Conservation (phyloP, 1,140 invertebrate genomes). For the Orius insidiosus region DNA sequence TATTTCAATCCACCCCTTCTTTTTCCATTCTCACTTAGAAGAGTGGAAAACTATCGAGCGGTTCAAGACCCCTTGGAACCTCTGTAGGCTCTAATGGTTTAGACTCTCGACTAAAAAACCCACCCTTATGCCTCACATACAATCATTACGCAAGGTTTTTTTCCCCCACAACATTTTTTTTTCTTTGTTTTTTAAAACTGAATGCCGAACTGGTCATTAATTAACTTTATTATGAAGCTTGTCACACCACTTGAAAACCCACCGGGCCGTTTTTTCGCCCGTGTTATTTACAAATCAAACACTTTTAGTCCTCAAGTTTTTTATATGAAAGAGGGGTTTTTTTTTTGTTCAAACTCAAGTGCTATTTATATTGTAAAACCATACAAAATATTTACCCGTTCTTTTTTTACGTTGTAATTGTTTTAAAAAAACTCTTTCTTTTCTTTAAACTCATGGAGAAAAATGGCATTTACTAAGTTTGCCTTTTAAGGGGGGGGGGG, state of each 20-base stretch:
- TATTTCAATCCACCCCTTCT: too few species aligned
- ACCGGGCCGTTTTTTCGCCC: conserved; percentile 4
- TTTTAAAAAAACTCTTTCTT: too few species aligned
- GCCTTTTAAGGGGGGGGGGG: too few species aligned
- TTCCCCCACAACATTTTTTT: neutral
- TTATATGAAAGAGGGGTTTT: neutral
- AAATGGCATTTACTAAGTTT: too few species aligned
- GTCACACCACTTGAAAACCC: neutral
- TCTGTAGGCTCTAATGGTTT: too few species aligned
- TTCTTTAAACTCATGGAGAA: too few species aligned
- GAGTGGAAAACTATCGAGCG: conserved; percentile 8
- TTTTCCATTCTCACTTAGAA: neutral
- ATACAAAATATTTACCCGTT: too few species aligned
- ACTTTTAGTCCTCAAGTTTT: conserved; percentile 6
- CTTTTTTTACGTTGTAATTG: too few species aligned
- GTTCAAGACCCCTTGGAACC: neutral
- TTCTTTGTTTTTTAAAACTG: neutral
- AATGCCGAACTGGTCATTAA: conserved; percentile 11
- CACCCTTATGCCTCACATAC: neutral
- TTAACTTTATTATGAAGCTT: conserved; percentile 11
- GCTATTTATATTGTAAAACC: neutral
- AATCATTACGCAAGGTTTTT: conserved; percentile 4
- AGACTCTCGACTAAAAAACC: too few species aligned
- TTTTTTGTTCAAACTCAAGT: too few species aligned
- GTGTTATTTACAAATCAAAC: conserved; percentile 6